Base-by-base conservation (phyloP, 1,140 invertebrate species). In the Drosophila sp. region DNA sequence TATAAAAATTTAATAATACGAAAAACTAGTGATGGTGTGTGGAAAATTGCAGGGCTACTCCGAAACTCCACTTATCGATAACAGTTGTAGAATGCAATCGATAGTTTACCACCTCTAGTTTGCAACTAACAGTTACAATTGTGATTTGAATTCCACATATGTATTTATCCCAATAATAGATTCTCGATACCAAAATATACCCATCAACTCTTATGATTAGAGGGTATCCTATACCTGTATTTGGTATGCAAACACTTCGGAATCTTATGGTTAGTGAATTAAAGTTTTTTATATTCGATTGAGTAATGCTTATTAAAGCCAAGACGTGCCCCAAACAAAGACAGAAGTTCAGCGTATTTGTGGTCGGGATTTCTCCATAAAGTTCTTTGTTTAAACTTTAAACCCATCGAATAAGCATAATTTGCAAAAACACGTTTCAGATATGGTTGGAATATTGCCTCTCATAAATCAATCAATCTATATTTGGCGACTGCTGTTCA, bases 301-400 rank as follows among this genome's bases (percentile, higher is more conserved):
- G 56, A 58, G 56, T 35, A 58, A 58, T 58, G 23, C 30, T 32
- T 32, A 17, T 58, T 32, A 30, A 35, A 23, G n/a, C 33, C 10
- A 35, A 58, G 56, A 58, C 56, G 56, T 58, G 56, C 56, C 32
- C 35, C 7, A 6, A 61, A 35, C 27, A 40, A 61, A 61, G 60
- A 41, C 10, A 33, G 8, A 44, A 44, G 60, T n/a, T 50, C 1
- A 27, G 8, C 17, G 17, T 50, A 25, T 23, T 23, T 47, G n/a
- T 50, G 44, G 23, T 27, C 17, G 44, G 44, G 17, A 47, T 23
- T 17, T n/a, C 5, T 23, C n/a, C n/a, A 25, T 47, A 47, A 47
- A 23, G 25, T 50, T 50, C 44, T 50, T 50, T 50, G 40, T 50
- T 8, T 27, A 17, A 17, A 17, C 23, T 38, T 11, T 2, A 2